A percentile compares a stretch with the other conserved stretches of the same genome.
These are phyloP conservation scores for Macquaria ambigua DNA, from an alignment of 2,113 vertebrate species.

Conservation along the genomic window DNA sequence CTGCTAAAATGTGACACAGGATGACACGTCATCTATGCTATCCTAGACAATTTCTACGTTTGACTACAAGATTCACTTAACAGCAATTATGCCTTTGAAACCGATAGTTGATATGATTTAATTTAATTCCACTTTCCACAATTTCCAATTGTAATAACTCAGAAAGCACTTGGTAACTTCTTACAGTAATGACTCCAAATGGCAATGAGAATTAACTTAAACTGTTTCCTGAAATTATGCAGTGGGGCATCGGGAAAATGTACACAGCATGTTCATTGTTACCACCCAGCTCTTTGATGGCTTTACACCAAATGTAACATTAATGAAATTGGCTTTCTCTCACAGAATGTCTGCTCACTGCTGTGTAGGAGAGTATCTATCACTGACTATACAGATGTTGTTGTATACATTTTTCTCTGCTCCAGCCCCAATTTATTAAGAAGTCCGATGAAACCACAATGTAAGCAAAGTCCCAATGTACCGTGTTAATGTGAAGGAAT, in stretches of 20 bases:
- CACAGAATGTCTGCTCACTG: neutral
- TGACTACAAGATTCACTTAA: neutral
- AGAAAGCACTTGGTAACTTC: constrained; percentile 14
- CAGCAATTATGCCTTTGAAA: neutral
- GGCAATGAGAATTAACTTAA: constrained; percentile 26
- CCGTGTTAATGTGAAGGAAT: too few species aligned
- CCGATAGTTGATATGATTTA: neutral
- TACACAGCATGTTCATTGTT: constrained; percentile 22
- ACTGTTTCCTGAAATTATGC: constrained; percentile 15
- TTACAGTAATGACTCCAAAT: constrained; percentile 24
- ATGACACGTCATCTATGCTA: neutral
- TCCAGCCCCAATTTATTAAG: neutral
- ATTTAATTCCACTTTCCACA: constrained; percentile 29
- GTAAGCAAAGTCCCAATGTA: too few species aligned
- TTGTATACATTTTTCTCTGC: neutral
- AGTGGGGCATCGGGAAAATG: constrained; percentile 11
- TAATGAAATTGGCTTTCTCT: neutral
- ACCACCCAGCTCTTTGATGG: constrained; percentile 8
- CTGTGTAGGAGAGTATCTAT: constrained; percentile 4
- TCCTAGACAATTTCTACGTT: neutral
- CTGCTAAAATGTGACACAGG: neutral
- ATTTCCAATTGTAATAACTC: too few species aligned
- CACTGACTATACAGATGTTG: neutral
- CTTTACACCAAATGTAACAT: neutral
- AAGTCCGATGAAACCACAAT: neutral